These are phyloP conservation scores for Trogon melanurus DNA, from an alignment of 2,113 vertebrate species.

Conservation along the genomic window DNA sequence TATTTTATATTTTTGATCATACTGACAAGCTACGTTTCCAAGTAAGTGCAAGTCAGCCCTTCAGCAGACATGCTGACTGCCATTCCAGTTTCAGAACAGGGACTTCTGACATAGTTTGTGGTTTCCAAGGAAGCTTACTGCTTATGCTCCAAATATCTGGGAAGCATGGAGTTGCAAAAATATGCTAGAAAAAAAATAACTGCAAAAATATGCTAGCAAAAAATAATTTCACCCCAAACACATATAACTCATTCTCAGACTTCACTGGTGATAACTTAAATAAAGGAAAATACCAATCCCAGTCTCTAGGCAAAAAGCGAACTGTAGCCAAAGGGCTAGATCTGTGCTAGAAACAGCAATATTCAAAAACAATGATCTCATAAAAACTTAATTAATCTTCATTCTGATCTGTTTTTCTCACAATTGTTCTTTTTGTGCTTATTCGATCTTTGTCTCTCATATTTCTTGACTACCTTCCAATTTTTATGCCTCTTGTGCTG, in stretches of 20 bases:
- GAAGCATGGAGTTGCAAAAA: background rate
- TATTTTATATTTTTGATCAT: background rate
- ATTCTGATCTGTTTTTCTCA: background rate
- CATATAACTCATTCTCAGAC: background rate
- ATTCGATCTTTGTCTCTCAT: background rate
- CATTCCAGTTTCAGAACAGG: background rate
- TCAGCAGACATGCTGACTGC: background rate
- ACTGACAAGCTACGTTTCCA: background rate
- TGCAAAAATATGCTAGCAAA: background rate
- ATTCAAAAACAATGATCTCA: background rate
- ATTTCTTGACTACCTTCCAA: background rate
- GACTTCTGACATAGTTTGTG: background rate
- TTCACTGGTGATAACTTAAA: background rate
- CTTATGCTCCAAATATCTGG: constrained; percentile 24
- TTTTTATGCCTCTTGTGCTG: background rate
- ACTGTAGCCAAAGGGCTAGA: background rate
- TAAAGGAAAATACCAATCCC: background rate
- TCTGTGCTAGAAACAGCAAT: background rate
- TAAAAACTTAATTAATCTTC: background rate
- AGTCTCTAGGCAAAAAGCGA: background rate
- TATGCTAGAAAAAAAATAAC: background rate
- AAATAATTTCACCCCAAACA: constrained; percentile 10
- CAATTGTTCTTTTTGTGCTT: background rate
- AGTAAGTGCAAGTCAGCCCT: background rate
- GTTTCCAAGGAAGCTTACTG: constrained; percentile 35